phyloP scores from a whole-genome alignment of 92 coral and sea anemone species.

The Meandrina meandrites region DNA sequence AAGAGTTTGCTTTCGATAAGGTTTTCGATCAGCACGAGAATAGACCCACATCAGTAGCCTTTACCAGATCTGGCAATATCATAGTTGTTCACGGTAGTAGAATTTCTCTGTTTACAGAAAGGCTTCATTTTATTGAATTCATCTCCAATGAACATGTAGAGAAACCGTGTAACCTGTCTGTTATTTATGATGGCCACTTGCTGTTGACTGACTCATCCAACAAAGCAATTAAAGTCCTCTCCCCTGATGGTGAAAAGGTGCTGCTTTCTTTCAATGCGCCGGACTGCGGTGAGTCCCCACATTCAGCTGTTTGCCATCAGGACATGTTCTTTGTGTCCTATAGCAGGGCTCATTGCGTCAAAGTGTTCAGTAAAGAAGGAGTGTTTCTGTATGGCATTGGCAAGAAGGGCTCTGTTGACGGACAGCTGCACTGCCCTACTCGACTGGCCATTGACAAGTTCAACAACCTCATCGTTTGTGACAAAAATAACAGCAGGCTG shows the following conservation, averaged over 20 bases:
- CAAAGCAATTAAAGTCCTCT: neutral
- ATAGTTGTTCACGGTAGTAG: neutral
- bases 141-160: conserved; percentile 23
- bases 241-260: neutral
- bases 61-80: conserved; percentile 1
- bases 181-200: neutral
- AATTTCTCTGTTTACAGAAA: conserved; percentile 43
- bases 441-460: conserved; percentile 54
- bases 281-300: neutral
- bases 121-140: conserved; percentile 30
- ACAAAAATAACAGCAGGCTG: neutral
- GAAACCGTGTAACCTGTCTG: neutral
- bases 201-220: neutral
- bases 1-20: neutral
- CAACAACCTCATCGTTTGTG: conserved; percentile 20
- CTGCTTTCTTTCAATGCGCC: neutral
- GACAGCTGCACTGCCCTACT: conserved; percentile 35
- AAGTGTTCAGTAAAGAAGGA: conserved; percentile 57
- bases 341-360: conserved; percentile 4
- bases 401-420: conserved; percentile 15
- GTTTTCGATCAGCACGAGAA: no score
- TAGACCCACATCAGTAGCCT: conserved; percentile 15
- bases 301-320: neutral
- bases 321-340: conserved; percentile 11
- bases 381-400: conserved; percentile 45